Conservation (phyloP, 2,888 invertebrate species). For the Neria commutata region DNA sequence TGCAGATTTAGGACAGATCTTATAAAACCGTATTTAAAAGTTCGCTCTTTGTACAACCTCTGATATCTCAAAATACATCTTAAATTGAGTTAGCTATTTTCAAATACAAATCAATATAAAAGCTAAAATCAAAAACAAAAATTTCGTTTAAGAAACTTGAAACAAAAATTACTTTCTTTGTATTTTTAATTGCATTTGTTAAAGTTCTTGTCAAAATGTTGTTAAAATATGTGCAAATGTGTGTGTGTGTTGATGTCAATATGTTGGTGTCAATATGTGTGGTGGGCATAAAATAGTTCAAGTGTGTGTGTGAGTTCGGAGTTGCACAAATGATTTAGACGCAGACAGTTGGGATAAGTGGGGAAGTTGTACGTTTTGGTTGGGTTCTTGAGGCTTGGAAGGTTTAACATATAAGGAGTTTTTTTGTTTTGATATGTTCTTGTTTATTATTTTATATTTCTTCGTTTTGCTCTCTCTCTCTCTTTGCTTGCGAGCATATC, state of each 20-base stretch:
- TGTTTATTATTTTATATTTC: constrained; percentile 54
- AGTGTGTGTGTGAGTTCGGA: constrained; percentile 43
- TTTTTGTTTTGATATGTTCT: constrained; percentile 42
- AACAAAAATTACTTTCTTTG: too few species aligned
- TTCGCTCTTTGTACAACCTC: too few species aligned
- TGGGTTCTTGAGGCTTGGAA: constrained; percentile 22
- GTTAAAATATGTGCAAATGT: neutral
- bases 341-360: constrained; percentile 77
- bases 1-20: too few species aligned
- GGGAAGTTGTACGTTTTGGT: constrained; percentile 62
- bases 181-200: too few species aligned
- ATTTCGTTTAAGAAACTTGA: too few species aligned
- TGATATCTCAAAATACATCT: too few species aligned
- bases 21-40: too few species aligned
- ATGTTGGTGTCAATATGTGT: constrained; percentile 40
- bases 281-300: too few species aligned
- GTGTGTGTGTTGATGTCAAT: constrained; percentile 31
- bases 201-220: too few species aligned
- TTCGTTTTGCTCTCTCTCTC: constrained; percentile 25
- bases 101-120: too few species aligned
- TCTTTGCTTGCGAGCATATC: neutral
- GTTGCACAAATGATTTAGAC: constrained; percentile 76
- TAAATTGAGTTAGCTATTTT: too few species aligned
- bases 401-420: constrained; percentile 55
- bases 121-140: too few species aligned